These are phyloP conservation scores for Archips xylosteana DNA, from an alignment of 2,888 invertebrate species.

Conservation along the genomic window DNA sequence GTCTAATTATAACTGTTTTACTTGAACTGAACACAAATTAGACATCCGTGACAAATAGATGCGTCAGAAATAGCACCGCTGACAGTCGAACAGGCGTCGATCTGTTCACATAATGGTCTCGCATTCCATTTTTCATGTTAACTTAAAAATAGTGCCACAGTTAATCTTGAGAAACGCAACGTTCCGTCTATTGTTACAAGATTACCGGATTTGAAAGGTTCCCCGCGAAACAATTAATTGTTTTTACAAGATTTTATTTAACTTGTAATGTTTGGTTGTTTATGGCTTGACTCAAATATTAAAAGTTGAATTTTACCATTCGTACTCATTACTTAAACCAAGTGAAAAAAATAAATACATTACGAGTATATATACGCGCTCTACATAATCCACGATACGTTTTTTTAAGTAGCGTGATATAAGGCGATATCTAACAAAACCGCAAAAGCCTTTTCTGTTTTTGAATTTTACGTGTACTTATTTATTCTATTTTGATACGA, in stretches of 20 bases:
- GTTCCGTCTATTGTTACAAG: slow-evolving; percentile 39
- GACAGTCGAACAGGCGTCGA: slow-evolving; percentile 79
- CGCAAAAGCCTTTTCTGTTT: too few relatives aligned
- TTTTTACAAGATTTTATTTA: too few relatives aligned
- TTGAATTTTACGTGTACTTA: too few relatives aligned
- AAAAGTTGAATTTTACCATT: too few relatives aligned
- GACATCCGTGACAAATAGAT: slow-evolving; percentile 81
- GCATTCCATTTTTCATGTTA: slow-evolving; percentile 82
- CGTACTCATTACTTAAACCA: too few relatives aligned
- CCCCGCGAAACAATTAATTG: slow-evolving; percentile 7
- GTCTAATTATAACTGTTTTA: slow-evolving; percentile 70
- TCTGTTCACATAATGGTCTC: slow-evolving; percentile 70
- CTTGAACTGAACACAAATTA: slow-evolving; percentile 79
- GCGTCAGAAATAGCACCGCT: slow-evolving; percentile 74
- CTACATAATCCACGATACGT: not conserved
- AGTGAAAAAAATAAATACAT: too few relatives aligned
- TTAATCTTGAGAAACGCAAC: slow-evolving; percentile 44
- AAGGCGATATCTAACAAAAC: too few relatives aligned
- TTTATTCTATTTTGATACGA: too few relatives aligned
- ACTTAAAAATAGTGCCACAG: slow-evolving; percentile 68
- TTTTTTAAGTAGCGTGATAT: too few relatives aligned
- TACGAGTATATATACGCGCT: too few relatives aligned
- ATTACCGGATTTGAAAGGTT: slow-evolving; percentile 5
- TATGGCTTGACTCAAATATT: too few relatives aligned
- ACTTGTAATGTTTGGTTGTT: too few relatives aligned